These are phyloP conservation scores for Maniola jurtina DNA, from an alignment of 1,140 invertebrate species.

Conservation along the genomic window DNA sequence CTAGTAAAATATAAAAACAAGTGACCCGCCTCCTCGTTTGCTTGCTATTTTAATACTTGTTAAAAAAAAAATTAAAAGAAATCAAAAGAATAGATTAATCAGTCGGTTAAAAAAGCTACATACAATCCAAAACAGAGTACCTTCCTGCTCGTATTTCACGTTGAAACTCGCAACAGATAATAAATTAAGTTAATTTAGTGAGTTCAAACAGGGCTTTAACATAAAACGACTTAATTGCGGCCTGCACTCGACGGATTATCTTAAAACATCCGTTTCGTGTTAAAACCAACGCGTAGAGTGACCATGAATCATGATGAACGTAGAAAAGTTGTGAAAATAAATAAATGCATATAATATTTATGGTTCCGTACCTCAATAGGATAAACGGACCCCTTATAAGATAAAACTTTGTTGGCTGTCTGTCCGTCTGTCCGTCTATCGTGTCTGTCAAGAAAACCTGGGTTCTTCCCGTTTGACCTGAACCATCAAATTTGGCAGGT, in stretches of 20 bases:
- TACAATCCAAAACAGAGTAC: background rate
- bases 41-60: no score
- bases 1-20: no score
- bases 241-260: constrained; percentile 39
- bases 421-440: no score
- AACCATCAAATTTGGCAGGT: no score
- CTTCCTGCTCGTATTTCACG: background rate
- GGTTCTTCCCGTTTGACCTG: no score
- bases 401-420: no score
- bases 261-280: constrained; percentile 44
- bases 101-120: background rate
- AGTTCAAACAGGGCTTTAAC: constrained; percentile 40
- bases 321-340: no score
- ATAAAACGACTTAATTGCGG: constrained; percentile 49
- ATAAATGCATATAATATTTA: no score
- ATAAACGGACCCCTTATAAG: no score
- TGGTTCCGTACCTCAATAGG: no score
- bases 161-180: constrained; percentile 22
- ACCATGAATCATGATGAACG: background rate
- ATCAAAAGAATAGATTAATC: background rate
- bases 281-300: constrained; percentile 1
- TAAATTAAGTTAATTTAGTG: constrained; percentile 43
- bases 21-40: no score
- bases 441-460: no score
- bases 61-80: background rate